phyloP scores from a whole-genome alignment of 2,888 invertebrate species.

The Lasioglossum lativentre region DNA sequence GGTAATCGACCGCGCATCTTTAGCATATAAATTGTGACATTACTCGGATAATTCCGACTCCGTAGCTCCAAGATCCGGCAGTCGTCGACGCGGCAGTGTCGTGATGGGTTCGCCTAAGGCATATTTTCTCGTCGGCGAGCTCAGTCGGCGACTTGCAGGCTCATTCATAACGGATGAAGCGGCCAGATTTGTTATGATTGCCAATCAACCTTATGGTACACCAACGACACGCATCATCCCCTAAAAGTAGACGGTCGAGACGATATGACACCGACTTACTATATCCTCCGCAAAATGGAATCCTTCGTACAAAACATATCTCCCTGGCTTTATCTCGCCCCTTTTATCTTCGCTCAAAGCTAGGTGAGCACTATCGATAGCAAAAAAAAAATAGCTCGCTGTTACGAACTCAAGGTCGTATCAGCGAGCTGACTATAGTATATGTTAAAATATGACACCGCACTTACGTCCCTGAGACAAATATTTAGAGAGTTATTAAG shows the following conservation, averaged over 20 bases:
- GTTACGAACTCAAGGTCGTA: too few species aligned
- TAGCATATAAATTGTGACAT: conserved; percentile 3
- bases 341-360: neutral
- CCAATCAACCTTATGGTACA: conserved; percentile 26
- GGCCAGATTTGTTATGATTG: conserved; percentile 20
- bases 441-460: too few species aligned
- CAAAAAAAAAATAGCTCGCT: too few species aligned
- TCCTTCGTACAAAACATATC: neutral
- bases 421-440: too few species aligned
- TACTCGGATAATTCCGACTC: conserved; percentile 10
- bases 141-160: neutral
- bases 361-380: neutral
- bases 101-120: conserved; percentile 14
- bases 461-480: too few species aligned
- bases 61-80: neutral
- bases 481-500: too few species aligned
- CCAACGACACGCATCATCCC: conserved; percentile 12
- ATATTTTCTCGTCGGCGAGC: neutral
- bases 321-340: neutral
- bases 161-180: conserved; percentile 28
- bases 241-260: neutral
- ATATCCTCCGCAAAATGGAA: neutral
- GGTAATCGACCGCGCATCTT: conserved; percentile 20
- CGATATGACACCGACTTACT: neutral
- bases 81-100: neutral